These are phyloP conservation scores for Monochamus alternatus DNA, from an alignment of 2,888 invertebrate species.

Conservation along the genomic window DNA sequence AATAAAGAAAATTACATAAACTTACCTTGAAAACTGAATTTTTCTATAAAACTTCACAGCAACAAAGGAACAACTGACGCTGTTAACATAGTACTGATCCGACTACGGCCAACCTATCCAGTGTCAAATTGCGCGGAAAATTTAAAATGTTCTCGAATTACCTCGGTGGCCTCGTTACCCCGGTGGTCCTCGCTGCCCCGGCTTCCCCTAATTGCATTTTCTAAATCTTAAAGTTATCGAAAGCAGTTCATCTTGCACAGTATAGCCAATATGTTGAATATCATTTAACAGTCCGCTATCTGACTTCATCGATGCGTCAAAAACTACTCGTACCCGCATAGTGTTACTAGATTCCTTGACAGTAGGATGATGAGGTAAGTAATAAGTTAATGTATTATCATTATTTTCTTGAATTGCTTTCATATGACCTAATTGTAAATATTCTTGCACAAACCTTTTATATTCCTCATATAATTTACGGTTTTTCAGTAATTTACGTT, in stretches of 20 bases:
- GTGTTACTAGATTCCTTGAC: conserved; percentile 41
- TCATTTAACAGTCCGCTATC: background rate
- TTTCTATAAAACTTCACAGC: too few relatives aligned
- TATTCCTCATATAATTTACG: conserved; percentile 26
- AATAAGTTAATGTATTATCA: background rate
- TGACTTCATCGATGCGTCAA: conserved; percentile 34
- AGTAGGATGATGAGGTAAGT: conserved; percentile 47
- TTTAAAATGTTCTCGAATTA: too few relatives aligned
- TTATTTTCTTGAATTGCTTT: background rate
- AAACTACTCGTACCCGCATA: conserved; percentile 45
- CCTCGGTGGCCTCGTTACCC: too few relatives aligned
- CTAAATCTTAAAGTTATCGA: background rate
- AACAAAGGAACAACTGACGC: too few relatives aligned
- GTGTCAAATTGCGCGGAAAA: too few relatives aligned
- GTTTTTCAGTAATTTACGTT: conserved; percentile 9
- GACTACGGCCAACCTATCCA: too few relatives aligned
- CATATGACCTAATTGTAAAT: conserved; percentile 17
- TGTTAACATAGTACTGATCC: too few relatives aligned
- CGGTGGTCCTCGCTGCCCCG: too few relatives aligned
- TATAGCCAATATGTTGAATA: conserved; percentile 10
- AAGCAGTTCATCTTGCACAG: background rate
- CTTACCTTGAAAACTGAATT: too few relatives aligned
- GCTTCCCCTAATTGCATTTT: too few relatives aligned
- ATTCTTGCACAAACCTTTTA: conserved; percentile 41
- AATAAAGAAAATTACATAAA: too few relatives aligned